Conservation (phyloP, 2,797 vertebrate species). For the Luscinia megarhynchos region DNA sequence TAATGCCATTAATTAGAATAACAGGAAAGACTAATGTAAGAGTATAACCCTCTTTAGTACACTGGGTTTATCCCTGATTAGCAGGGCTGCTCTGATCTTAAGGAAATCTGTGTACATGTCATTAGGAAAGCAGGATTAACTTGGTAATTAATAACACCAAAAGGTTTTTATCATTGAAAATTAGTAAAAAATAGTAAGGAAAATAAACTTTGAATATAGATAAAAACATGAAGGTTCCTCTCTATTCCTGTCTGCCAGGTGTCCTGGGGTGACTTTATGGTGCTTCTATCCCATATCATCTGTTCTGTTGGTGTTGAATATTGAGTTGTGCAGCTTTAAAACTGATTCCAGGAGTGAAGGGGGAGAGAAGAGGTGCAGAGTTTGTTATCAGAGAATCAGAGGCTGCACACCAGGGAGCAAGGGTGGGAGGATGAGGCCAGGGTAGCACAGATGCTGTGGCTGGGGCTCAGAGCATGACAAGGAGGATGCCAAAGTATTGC, state of each 20-base stretch:
- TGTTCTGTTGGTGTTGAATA: too few relatives aligned
- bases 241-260: background rate
- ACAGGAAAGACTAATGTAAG: conserved; percentile 29
- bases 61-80: conserved; percentile 41
- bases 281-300: too few relatives aligned
- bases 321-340: too few relatives aligned
- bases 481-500: background rate
- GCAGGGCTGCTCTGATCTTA: background rate
- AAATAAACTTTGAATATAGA: background rate
- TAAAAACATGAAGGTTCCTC: background rate
- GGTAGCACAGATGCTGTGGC: background rate
- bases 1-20: conserved; percentile 56
- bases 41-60: background rate
- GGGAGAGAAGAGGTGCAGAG: too few relatives aligned
- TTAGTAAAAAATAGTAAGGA: background rate
- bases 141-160: conserved; percentile 3
- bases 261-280: too few relatives aligned
- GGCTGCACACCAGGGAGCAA: too few relatives aligned
- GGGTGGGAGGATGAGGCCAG: background rate
- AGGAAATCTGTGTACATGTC: background rate
- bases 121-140: background rate
- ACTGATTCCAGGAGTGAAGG: too few relatives aligned
- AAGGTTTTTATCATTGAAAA: background rate
- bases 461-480: background rate
- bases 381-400: too few relatives aligned